Evolutionary conservation across 2,888 invertebrate species (phyloP).

Genomic region (Ametastegia equiseti): DNA sequence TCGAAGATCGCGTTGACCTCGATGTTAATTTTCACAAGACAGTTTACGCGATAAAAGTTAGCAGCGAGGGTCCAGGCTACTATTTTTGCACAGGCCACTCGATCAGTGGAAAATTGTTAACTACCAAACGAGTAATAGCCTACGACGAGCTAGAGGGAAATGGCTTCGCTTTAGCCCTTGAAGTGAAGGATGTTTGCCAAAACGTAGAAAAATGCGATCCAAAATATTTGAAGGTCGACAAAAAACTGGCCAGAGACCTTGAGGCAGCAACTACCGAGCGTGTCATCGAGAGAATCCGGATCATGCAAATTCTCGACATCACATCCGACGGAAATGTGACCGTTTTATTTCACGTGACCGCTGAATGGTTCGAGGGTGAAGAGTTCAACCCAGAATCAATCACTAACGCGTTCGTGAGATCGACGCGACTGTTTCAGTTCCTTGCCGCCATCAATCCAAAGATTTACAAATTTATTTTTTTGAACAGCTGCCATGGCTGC

Average conservation of each 20-base stretch:
- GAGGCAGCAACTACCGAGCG: constrained; percentile 69
- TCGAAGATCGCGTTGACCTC: constrained; percentile 46
- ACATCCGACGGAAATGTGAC: constrained; percentile 65
- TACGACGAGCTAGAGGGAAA: constrained; percentile 69
- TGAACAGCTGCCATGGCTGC: constrained; percentile 44
- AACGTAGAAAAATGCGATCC: constrained; percentile 55
- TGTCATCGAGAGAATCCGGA: constrained; percentile 75
- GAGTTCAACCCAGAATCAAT: background rate
- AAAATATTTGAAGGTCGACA: constrained; percentile 49
- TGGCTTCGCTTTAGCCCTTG: constrained; percentile 68
- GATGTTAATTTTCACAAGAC: constrained; percentile 66
- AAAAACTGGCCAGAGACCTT: constrained; percentile 52
- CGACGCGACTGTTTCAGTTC: constrained; percentile 23
- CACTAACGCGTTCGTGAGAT: constrained; percentile 17
- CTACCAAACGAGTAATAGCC: constrained; percentile 78
- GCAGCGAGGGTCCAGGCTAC: constrained; percentile 78
- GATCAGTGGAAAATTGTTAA: constrained; percentile 65
- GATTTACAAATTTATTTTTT: constrained; percentile 31
- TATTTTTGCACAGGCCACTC: constrained; percentile 83
- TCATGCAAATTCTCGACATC: constrained; percentile 78
- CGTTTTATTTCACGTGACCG: constrained; percentile 76
- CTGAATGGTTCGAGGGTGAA: constrained; percentile 45
- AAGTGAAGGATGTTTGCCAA: constrained; percentile 61
- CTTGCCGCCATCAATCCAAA: constrained; percentile 10
- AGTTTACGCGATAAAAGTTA: constrained; percentile 78